Conservation (phyloP, 1,140 invertebrate genomes). For the Drosophila dunni region DNA sequence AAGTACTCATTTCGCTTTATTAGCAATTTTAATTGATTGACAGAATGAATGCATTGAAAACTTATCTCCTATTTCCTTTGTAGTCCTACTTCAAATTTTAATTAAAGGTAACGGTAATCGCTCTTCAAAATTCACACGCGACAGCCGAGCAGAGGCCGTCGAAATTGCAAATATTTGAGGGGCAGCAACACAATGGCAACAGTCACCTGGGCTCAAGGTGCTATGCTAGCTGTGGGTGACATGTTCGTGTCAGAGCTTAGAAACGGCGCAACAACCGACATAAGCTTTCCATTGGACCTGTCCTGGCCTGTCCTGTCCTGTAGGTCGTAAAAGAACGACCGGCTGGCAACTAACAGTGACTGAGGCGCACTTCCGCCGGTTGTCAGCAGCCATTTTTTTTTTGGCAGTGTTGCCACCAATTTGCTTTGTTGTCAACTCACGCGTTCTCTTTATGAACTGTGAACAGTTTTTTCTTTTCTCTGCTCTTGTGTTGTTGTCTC, state of each 20-base stretch:
- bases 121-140: not conserved
- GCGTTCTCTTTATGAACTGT: conserved; percentile 59
- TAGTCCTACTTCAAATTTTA: no score
- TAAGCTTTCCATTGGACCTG: conserved; percentile 48
- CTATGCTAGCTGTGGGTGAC: conserved; percentile 12
- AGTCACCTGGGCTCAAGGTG: not conserved
- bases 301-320: conserved; percentile 41
- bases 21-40: no score
- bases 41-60: no score
- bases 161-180: conserved; percentile 7
- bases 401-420: conserved; percentile 51
- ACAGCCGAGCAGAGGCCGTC: not conserved
- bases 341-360: conserved; percentile 39
- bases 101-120: no score
- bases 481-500: conserved; percentile 13
- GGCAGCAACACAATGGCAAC: conserved; percentile 5
- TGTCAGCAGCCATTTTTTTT: conserved; percentile 28
- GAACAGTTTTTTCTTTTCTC: conserved; percentile 26
- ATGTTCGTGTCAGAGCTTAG: conserved; percentile 35
- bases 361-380: conserved; percentile 49
- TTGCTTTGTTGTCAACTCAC: conserved; percentile 61
- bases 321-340: conserved; percentile 57
- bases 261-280: conserved; percentile 44
- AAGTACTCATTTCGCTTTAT: no score
- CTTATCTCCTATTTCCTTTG: no score